Conservation (phyloP, 2,113 vertebrate species). For the Megaceryle torquata region DNA sequence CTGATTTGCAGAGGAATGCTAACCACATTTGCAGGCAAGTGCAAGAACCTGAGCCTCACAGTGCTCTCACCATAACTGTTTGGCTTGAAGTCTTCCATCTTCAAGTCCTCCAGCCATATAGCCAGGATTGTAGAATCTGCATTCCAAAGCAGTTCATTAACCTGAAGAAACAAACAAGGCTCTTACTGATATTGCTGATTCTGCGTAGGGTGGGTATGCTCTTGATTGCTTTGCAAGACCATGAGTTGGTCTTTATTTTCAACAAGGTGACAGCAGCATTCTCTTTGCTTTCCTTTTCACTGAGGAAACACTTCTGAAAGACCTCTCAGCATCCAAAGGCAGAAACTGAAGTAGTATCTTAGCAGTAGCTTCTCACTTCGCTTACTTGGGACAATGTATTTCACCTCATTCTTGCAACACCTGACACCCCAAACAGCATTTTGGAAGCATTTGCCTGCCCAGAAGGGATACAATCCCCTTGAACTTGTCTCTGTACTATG, state of each 20-base stretch:
- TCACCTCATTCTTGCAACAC: not conserved
- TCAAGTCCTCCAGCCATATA: conserved; percentile 88
- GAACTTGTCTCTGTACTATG: rapidly evolving
- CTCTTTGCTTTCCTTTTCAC: not conserved
- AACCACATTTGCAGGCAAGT: not conserved
- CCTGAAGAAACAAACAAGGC: conserved; percentile 66
- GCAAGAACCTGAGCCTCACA: not conserved
- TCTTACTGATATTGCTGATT: not conserved
- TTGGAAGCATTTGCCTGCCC: not conserved
- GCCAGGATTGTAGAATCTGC: conserved; percentile 88
- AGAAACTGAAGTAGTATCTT: not conserved
- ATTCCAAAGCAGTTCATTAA: conserved; percentile 94
- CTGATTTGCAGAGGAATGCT: not conserved
- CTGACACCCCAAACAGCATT: not conserved
- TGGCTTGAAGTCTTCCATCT: conserved; percentile 45
- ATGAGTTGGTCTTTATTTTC: not conserved
- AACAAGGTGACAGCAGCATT: not conserved
- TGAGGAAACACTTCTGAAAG: not conserved
- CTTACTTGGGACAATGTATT: not conserved
- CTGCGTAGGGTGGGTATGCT: not conserved
- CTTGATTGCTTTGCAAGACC: not conserved
- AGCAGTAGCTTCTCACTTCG: not conserved
- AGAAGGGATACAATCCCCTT: not conserved
- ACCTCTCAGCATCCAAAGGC: not conserved
- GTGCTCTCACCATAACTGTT: conserved; percentile 78